Percentiles rank a stretch among this genome's conserved stretches.
phyloP scores from a whole-genome alignment of 2,888 invertebrate genomes.

The Anticlea derivata region DNA sequence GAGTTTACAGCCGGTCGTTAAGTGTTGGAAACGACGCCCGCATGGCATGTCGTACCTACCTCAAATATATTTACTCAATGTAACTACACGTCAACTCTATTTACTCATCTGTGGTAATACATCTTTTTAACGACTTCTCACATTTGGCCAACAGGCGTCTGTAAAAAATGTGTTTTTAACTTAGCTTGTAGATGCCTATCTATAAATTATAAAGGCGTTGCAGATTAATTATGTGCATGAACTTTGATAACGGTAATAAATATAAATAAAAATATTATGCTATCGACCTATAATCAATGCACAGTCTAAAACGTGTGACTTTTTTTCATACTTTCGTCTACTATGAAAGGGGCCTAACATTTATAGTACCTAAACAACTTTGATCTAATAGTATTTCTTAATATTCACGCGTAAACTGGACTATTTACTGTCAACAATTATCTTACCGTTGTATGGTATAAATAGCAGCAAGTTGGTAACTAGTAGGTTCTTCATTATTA shows the following conservation, averaged over 20 bases:
- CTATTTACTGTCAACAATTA: slow-evolving; percentile 48
- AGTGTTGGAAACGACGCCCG: slow-evolving; percentile 30
- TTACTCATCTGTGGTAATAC: slow-evolving; percentile 42
- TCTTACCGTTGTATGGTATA: slow-evolving; percentile 53
- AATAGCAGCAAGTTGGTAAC: slow-evolving; percentile 59
- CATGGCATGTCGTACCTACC: slow-evolving; percentile 33
- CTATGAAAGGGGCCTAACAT: no score
- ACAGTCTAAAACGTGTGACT: no score
- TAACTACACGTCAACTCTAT: slow-evolving; percentile 32
- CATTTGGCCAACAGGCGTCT: slow-evolving; percentile 42
- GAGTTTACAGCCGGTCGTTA: slow-evolving; percentile 38
- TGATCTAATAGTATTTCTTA: background rate
- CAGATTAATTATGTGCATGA: slow-evolving; percentile 5
- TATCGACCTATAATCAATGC: no score
- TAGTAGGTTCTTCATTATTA: slow-evolving; percentile 50
- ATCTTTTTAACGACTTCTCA: slow-evolving; percentile 60
- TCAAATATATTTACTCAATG: slow-evolving; percentile 25
- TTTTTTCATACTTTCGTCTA: no score
- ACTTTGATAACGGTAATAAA: background rate
- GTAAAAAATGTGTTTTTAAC: slow-evolving; percentile 24
- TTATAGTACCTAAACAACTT: no score
- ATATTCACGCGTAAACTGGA: slow-evolving; percentile 1
- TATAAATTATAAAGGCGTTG: slow-evolving; percentile 6
- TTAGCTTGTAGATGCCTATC: slow-evolving; percentile 18
- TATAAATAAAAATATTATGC: no score